Percentiles rank a stretch among this genome's conserved stretches.
phyloP scores from a whole-genome alignment of 30 jellyfish, hydroid and myxozoan species.

The Cassiopea andromeda region DNA sequence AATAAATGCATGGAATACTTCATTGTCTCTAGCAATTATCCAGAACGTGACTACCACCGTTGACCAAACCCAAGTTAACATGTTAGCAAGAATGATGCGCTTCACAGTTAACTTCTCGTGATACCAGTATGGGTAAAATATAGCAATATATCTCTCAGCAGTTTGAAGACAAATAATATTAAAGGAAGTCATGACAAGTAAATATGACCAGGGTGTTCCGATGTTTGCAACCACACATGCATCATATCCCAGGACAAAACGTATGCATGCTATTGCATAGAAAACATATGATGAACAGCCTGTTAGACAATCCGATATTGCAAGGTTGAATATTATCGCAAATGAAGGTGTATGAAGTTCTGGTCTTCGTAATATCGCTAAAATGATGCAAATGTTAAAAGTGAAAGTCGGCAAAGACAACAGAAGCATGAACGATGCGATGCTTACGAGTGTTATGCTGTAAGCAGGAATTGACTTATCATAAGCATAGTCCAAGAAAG shows the following conservation, averaged over 20 bases:
- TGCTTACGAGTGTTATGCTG: neutral
- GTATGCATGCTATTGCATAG: conserved; percentile 42
- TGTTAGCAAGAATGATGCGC: neutral
- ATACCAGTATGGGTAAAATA: neutral
- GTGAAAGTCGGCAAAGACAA: conserved; percentile 45
- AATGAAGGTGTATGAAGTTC: conserved; percentile 64
- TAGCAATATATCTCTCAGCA: neutral
- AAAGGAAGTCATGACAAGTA: neutral
- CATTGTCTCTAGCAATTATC: conserved; percentile 41
- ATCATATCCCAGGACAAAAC: conserved; percentile 35
- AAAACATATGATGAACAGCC: conserved; percentile 38
- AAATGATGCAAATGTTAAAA: conserved; percentile 10
- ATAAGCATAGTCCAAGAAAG: conserved; percentile 47
- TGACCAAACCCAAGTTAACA: neutral
- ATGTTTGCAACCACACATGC: conserved; percentile 31
- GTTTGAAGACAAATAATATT: neutral
- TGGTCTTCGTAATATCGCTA: conserved; percentile 19
- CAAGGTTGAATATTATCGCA: conserved; percentile 40
- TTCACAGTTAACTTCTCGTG: neutral
- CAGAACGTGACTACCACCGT: neutral
- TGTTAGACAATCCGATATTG: conserved; percentile 49
- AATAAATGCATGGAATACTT: conserved; percentile 15
- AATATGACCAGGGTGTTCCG: neutral
- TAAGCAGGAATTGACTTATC: neutral
- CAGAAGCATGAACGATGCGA: conserved; percentile 10